Percentiles rank a stretch among this genome's conserved stretches.
These are phyloP conservation scores for Uropsilus gracilis DNA, from an alignment of 2,113 vertebrate species.

Conservation along the genomic window DNA sequence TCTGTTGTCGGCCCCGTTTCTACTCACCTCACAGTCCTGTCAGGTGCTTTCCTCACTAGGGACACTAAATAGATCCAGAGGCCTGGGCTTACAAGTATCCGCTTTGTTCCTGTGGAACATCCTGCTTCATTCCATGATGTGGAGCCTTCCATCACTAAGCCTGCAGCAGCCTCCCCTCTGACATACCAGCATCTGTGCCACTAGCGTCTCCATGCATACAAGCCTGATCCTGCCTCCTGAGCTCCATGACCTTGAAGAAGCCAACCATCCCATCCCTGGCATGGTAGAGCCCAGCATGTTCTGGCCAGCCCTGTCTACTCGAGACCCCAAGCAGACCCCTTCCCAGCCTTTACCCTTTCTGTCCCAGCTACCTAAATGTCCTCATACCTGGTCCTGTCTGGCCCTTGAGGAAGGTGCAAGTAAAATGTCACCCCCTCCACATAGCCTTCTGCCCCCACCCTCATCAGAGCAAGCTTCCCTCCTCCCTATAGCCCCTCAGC, in stretches of 20 bases:
- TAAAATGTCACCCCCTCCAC: neutral
- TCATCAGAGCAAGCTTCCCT: neutral
- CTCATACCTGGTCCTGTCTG: neutral
- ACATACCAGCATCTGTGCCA: neutral
- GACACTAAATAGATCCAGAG: neutral
- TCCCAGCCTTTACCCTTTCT: neutral
- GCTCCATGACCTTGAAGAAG: neutral
- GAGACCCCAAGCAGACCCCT: neutral
- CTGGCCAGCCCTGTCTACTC: neutral
- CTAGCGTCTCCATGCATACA: neutral
- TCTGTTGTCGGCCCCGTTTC: neutral
- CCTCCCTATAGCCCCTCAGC: neutral
- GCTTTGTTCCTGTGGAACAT: neutral
- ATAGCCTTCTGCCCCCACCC: neutral
- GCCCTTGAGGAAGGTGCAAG: neutral
- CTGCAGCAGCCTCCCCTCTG: neutral
- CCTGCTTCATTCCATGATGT: neutral
- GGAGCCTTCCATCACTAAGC: neutral
- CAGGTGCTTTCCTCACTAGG: neutral
- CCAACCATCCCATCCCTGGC: neutral
- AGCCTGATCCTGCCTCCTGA: neutral
- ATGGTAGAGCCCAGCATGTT: neutral
- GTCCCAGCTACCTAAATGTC: neutral
- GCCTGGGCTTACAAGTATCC: neutral
- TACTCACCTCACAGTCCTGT: too few relatives aligned